phyloP scores from a whole-genome alignment of 2,113 vertebrate species.

The Callorhinus ursinus region DNA sequence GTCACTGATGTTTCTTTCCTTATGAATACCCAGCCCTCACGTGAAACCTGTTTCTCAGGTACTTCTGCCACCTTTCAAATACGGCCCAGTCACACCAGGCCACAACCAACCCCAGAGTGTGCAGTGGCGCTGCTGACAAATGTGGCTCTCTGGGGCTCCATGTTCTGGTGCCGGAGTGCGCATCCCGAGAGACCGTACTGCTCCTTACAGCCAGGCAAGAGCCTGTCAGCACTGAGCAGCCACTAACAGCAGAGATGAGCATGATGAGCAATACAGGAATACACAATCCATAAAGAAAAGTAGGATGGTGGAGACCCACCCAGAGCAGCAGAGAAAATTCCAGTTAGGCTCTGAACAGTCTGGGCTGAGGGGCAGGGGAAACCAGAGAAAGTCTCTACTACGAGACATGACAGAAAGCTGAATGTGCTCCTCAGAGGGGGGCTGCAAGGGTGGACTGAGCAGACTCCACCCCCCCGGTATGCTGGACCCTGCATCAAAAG shows the following conservation, averaged over 20 bases:
- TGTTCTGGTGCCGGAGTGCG: not conserved
- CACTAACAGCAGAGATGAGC: not conserved
- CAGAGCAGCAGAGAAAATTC: not conserved
- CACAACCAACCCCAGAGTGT: not conserved
- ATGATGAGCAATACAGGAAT: not conserved
- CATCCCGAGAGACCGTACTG: not conserved
- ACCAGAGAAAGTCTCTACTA: not conserved
- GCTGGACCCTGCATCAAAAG: not conserved
- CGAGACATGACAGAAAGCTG: not conserved
- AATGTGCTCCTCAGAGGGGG: not conserved
- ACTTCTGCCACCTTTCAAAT: not conserved
- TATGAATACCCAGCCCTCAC: not conserved
- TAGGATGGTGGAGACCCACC: not conserved
- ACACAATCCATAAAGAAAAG: not conserved
- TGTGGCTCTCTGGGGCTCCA: not conserved
- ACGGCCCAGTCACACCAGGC: not conserved
- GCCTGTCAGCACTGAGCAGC: fast-evolving
- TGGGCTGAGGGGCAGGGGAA: not conserved
- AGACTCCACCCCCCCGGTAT: not conserved
- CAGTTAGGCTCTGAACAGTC: not conserved
- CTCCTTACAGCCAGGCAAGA: not conserved
- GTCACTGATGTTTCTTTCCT: not conserved
- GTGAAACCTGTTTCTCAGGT: not conserved
- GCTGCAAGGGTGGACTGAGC: not conserved
- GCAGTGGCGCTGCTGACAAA: not conserved